Percentiles rank a stretch among this genome's conserved stretches.
phyloP scores from a whole-genome alignment of 2,888 invertebrate genomes.

The Pollenia amentaria region DNA sequence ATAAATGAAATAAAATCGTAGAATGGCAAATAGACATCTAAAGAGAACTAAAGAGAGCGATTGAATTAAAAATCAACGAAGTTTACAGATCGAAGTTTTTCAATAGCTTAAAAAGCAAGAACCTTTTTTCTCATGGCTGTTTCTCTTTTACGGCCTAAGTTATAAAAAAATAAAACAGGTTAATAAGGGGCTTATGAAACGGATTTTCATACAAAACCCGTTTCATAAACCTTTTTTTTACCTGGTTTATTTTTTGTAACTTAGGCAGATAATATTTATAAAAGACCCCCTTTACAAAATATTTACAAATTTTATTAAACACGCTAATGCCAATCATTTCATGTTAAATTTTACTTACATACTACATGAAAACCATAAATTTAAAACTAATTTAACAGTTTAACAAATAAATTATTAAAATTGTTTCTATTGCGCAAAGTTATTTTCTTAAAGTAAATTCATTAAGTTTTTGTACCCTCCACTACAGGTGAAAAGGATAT shows the following conservation, averaged over 20 bases:
- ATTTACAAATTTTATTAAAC: not conserved
- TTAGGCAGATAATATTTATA: not conserved
- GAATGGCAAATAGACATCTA: too few relatives aligned
- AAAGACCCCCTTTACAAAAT: not conserved
- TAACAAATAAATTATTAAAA: constrained; percentile 56
- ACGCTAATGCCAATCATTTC: not conserved
- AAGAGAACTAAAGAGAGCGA: not conserved
- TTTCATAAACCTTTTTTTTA: too few relatives aligned
- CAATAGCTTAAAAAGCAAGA: too few relatives aligned
- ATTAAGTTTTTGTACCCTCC: not conserved
- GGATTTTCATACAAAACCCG: too few relatives aligned
- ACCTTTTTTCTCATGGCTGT: too few relatives aligned
- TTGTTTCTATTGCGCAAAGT: constrained; percentile 27
- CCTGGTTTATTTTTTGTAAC: too few relatives aligned
- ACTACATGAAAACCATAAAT: not conserved
- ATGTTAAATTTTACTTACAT: not conserved
- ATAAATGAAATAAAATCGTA: constrained; percentile 4
- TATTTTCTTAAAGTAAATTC: constrained; percentile 14
- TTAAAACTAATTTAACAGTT: constrained; percentile 22
- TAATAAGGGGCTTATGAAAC: too few relatives aligned
- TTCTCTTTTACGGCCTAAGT: too few relatives aligned
- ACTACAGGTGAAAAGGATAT: too few relatives aligned
- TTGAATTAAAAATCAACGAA: too few relatives aligned
- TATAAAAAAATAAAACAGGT: too few relatives aligned
- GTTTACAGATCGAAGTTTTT: too few relatives aligned